Evolutionary conservation across 1,140 invertebrate genomes (phyloP).

Genomic region (Coelopa frigida): DNA sequence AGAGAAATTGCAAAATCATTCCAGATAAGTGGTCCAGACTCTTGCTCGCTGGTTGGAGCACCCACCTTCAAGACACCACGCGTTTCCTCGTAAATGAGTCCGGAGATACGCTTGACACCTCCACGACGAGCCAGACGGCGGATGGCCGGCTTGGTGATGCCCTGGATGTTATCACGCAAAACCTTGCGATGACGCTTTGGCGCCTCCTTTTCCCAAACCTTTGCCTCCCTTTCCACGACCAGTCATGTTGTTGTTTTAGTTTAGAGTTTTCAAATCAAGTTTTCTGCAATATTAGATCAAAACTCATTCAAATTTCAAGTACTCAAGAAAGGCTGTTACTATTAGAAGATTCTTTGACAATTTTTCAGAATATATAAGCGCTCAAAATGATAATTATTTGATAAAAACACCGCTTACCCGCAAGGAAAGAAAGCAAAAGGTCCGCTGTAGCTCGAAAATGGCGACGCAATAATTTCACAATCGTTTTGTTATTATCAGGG

Average conservation of each 20-base stretch:
- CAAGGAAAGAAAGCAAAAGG: no score
- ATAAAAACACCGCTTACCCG: no score
- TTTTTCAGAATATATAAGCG: no score
- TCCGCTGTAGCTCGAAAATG: no score
- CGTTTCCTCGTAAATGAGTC: slow-evolving; percentile 67
- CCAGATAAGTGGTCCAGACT: slow-evolving; percentile 47
- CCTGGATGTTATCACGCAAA: slow-evolving; percentile 66
- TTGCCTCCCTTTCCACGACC: slow-evolving; percentile 58
- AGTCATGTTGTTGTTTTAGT: slow-evolving; percentile 44
- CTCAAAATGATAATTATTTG: no score
- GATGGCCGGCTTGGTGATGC: slow-evolving; percentile 51
- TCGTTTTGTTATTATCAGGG: no score
- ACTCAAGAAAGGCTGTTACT: no score
- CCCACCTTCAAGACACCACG: slow-evolving; percentile 66
- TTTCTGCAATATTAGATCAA: neutral
- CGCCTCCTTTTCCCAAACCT: slow-evolving; percentile 57
- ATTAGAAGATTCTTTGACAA: no score
- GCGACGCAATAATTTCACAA: no score
- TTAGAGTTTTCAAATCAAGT: neutral
- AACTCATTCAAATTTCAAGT: no score
- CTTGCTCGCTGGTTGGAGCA: slow-evolving; percentile 30
- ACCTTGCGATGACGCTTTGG: slow-evolving; percentile 59
- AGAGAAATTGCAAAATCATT: neutral
- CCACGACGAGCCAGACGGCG: slow-evolving; percentile 61
- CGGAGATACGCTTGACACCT: slow-evolving; percentile 69